Conservation (phyloP, 2,113 vertebrate genomes). For the Corapipo altera region DNA sequence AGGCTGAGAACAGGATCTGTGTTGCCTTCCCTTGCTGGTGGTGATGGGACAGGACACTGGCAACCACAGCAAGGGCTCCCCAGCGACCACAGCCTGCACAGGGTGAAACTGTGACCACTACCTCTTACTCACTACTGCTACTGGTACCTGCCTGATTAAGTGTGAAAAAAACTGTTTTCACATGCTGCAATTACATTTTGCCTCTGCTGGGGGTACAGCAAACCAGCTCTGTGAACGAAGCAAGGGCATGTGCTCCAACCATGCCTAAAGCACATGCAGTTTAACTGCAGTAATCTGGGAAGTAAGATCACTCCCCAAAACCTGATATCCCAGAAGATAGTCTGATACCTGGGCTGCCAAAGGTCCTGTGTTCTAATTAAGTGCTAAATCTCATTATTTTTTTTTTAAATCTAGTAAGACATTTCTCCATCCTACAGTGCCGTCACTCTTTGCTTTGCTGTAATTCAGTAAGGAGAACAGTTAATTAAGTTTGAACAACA, state of each 20-base stretch:
- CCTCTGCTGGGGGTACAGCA: background rate
- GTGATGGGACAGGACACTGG: background rate
- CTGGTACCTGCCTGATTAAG: background rate
- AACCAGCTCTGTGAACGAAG: background rate
- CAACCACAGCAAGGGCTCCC: background rate
- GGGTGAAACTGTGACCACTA: background rate
- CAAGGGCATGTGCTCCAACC: background rate
- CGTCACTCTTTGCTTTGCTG: background rate
- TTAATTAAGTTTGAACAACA: conserved; percentile 68
- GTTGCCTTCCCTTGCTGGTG: background rate
- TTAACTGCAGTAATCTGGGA: background rate
- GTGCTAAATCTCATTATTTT: conserved; percentile 1
- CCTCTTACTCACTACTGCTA: background rate
- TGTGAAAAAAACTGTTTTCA: background rate
- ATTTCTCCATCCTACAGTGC: background rate
- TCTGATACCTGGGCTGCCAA: background rate
- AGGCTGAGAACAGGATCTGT: background rate
- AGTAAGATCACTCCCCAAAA: background rate
- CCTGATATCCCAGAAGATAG: background rate
- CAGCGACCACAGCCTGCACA: rapidly evolving
- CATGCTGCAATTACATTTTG: background rate
- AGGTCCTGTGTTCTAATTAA: conserved; percentile 54
- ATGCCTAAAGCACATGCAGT: rapidly evolving
- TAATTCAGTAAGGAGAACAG: conserved; percentile 58
- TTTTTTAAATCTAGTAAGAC: background rate